phyloP scores from a whole-genome alignment of 2,113 vertebrate species.

The Pimephales promelas region DNA sequence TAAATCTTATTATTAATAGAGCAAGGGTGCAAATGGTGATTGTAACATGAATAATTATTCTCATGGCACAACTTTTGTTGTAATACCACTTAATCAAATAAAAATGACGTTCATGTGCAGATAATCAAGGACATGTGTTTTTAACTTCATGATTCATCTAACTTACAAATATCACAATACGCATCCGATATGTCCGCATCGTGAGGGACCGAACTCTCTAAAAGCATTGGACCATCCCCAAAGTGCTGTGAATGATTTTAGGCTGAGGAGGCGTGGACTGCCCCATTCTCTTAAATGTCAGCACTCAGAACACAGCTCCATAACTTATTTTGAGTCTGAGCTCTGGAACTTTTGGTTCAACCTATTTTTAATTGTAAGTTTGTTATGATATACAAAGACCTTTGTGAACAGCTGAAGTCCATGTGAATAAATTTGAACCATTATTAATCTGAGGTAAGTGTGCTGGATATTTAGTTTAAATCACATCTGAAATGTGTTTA shows the following conservation, averaged over 20 bases:
- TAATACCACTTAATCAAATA: conserved; percentile 36
- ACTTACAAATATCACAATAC: background rate
- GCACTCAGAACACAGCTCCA: conserved; percentile 18
- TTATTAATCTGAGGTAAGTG: conserved; percentile 28
- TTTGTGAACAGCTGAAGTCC: conserved; percentile 8
- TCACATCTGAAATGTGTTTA: background rate
- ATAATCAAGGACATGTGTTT: background rate
- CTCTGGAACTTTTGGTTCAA: conserved; percentile 23
- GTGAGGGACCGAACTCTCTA: background rate
- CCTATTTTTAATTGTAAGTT: conserved; percentile 2
- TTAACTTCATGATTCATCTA: background rate
- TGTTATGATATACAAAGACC: background rate
- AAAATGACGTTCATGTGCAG: conserved; percentile 27
- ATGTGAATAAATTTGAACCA: background rate
- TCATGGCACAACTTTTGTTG: conserved; percentile 14
- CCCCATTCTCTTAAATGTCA: conserved; percentile 51
- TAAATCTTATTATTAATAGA: conserved; percentile 4
- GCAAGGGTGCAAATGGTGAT: background rate
- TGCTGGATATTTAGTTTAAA: background rate
- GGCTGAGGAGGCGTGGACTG: conserved; percentile 38
- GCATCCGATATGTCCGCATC: background rate
- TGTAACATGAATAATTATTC: conserved; percentile 30
- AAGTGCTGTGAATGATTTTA: conserved; percentile 3
- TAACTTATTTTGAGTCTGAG: conserved; percentile 19
- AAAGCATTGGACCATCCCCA: conserved; percentile 22